phyloP scores from a whole-genome alignment of 2,888 invertebrate genomes.

The Pardosa pseudoannulata region DNA sequence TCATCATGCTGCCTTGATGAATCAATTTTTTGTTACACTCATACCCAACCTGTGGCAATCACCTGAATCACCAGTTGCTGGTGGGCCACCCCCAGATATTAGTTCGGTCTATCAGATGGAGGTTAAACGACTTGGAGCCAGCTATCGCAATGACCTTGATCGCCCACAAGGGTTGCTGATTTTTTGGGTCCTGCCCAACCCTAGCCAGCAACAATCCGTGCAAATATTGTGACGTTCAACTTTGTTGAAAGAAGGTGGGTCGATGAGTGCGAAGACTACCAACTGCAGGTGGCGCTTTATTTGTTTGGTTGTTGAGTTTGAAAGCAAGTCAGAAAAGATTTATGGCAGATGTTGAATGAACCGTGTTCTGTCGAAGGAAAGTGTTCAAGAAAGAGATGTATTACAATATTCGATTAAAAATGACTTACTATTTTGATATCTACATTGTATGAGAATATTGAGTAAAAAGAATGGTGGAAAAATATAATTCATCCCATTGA shows the following conservation, averaged over 20 bases:
- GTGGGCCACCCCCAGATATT: conserved; percentile 23
- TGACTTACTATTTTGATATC: no score
- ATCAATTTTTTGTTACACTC: neutral
- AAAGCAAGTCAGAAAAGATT: neutral
- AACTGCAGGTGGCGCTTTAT: neutral
- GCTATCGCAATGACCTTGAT: conserved; percentile 61
- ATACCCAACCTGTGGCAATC: conserved; percentile 20
- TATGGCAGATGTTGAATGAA: neutral
- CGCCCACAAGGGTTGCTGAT: conserved; percentile 55
- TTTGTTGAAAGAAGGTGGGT: conserved; percentile 35
- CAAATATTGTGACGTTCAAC: conserved; percentile 60
- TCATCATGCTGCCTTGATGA: neutral
- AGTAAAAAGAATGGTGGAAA: no score
- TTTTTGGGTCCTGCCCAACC: conserved; percentile 25
- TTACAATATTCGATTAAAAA: neutral
- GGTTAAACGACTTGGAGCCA: conserved; percentile 60
- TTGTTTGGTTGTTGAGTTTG: neutral
- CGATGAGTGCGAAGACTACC: neutral
- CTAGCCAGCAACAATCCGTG: conserved; percentile 39
- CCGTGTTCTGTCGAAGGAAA: neutral
- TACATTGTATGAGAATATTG: no score
- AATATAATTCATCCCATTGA: no score
- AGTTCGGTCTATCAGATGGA: conserved; percentile 33
- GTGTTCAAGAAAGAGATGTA: neutral
- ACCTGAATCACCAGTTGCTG: conserved; percentile 2